phyloP scores from a whole-genome alignment of 2,888 invertebrate genomes.

The Andricus curvator region DNA sequence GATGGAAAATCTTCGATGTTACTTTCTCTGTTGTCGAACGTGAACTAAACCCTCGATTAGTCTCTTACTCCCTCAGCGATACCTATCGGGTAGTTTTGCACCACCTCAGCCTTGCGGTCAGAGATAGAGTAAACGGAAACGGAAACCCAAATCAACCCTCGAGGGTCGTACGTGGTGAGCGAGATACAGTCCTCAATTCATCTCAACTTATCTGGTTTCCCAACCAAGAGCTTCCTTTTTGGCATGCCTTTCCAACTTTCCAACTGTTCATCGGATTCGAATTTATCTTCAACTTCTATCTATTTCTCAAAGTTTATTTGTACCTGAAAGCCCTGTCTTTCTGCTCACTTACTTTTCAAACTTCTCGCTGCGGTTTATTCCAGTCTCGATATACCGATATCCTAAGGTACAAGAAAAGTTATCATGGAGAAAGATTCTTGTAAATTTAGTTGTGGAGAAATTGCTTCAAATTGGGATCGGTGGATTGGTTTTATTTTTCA shows the following conservation, averaged over 20 bases:
- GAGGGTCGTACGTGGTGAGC: constrained; percentile 3
- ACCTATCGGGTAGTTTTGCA: not conserved
- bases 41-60: constrained; percentile 26
- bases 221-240: not conserved
- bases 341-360: constrained; percentile 7
- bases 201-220: not conserved
- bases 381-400: not conserved
- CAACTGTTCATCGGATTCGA: constrained; percentile 11
- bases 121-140: constrained; percentile 7
- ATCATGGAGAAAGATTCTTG: not conserved
- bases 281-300: constrained; percentile 20
- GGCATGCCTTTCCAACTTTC: not conserved
- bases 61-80: not conserved
- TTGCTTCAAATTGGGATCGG: not conserved
- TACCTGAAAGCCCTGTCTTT: constrained; percentile 2
- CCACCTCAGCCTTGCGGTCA: not conserved
- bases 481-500: too few relatives aligned
- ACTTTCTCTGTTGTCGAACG: constrained; percentile 2
- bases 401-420: not conserved
- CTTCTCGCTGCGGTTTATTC: not conserved
- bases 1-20: constrained; percentile 8
- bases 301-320: constrained; percentile 17
- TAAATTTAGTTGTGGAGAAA: not conserved
- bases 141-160: constrained; percentile 20
- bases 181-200: not conserved